Evolutionary conservation across 2,888 invertebrate species (phyloP).

Genomic region (Plebejus argus): DNA sequence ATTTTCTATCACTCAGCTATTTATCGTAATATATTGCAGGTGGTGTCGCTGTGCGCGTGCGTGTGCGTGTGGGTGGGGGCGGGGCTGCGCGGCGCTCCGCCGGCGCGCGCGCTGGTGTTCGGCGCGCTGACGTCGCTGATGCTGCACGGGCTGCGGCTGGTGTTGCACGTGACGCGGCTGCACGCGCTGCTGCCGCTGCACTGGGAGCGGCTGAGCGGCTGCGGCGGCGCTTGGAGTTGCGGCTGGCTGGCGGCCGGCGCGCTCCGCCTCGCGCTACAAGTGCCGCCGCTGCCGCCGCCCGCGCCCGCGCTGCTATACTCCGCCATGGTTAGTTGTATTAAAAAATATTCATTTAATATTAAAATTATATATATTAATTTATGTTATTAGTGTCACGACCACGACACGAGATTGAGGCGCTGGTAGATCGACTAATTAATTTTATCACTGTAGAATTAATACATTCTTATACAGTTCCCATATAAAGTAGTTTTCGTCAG

Average conservation of each 20-base stretch:
- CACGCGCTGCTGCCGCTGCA: conserved; percentile 67
- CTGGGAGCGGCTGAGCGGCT: conserved; percentile 58
- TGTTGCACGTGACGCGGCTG: conserved; percentile 65
- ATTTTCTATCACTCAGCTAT: background rate
- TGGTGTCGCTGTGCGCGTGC: conserved; percentile 51
- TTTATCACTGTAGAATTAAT: too few relatives aligned
- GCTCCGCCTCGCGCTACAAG: conserved; percentile 55
- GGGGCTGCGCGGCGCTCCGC: conserved; percentile 53
- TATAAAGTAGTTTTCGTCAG: too few relatives aligned
- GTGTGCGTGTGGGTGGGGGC: conserved; percentile 59
- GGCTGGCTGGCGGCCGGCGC: conserved; percentile 55
- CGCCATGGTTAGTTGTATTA: background rate
- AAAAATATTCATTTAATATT: too few relatives aligned
- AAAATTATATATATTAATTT: too few relatives aligned
- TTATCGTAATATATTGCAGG: conserved; percentile 43
- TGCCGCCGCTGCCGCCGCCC: conserved; percentile 51
- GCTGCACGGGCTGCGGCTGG: conserved; percentile 63
- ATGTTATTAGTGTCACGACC: too few relatives aligned
- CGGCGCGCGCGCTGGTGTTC: conserved; percentile 64
- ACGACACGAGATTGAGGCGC: too few relatives aligned
- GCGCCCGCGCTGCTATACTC: conserved; percentile 41
- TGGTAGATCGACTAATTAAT: too few relatives aligned
- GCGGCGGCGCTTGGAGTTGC: conserved; percentile 54
- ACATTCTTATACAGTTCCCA: too few relatives aligned
- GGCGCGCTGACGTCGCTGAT: conserved; percentile 65